Conservation (phyloP, 2,888 invertebrate species). For the Philonicus albiceps region DNA sequence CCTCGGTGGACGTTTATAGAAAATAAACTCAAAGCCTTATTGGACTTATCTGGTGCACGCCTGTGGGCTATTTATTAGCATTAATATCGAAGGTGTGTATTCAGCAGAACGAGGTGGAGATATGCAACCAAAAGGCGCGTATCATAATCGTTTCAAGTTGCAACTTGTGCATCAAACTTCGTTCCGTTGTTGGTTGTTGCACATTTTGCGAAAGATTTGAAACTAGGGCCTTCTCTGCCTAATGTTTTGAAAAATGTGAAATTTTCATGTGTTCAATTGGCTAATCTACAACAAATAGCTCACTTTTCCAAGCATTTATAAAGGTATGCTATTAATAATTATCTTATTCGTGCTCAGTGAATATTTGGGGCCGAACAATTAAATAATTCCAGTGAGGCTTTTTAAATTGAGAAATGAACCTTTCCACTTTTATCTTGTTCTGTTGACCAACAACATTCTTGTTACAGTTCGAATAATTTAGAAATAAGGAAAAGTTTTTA, state of each 20-base stretch:
- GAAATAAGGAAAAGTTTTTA: not conserved
- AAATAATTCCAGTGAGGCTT: not conserved
- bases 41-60: not conserved
- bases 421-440: not conserved
- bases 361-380: not conserved
- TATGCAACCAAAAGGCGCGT: not conserved
- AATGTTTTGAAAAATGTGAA: conserved; percentile 11
- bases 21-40: not conserved
- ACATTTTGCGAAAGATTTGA: not conserved
- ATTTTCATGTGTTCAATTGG: not conserved
- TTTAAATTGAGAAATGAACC: not conserved
- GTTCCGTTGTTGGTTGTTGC: not conserved
- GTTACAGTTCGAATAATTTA: not conserved
- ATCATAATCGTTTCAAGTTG: not conserved
- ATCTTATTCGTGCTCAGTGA: conserved; percentile 7
- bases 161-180: not conserved
- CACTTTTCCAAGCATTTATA: not conserved
- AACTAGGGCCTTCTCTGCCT: not conserved
- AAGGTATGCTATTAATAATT: not conserved
- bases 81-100: conserved; percentile 26
- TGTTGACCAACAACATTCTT: not conserved
- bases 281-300: not conserved
- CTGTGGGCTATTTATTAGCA: not conserved
- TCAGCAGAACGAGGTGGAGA: not conserved
- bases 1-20: conserved; percentile 17